A percentile compares a stretch with the other conserved stretches of the same genome.
Evolutionary conservation across 2,113 vertebrate genomes (phyloP).

Genomic region (Brachyhypopomus gauderio): DNA sequence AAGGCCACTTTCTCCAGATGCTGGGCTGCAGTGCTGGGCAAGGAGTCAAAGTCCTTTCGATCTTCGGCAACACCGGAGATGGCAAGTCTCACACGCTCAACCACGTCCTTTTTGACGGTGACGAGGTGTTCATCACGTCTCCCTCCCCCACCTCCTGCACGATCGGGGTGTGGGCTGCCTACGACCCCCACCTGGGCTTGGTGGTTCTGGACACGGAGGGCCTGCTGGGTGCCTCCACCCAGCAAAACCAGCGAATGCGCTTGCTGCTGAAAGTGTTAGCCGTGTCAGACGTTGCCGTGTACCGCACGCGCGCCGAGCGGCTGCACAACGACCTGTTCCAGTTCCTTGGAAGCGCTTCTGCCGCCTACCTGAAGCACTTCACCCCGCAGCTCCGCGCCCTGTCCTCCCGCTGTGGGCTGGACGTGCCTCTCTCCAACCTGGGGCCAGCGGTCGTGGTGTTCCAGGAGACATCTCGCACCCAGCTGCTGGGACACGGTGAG

Average conservation of each 20-base stretch:
- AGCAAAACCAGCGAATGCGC: conserved; percentile 78
- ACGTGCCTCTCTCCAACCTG: conserved; percentile 79
- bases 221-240: conserved; percentile 72
- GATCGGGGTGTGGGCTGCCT: conserved; percentile 81
- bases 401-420: conserved; percentile 77
- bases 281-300: conserved; percentile 78
- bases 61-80: conserved; percentile 85
- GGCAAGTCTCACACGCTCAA: conserved; percentile 85
- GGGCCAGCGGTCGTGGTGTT: conserved; percentile 79
- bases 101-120: conserved; percentile 73
- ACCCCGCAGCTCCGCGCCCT: conserved; percentile 76
- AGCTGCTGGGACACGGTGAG: conserved; percentile 77
- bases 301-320: conserved; percentile 81
- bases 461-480: conserved; percentile 81
- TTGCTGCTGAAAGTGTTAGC: conserved; percentile 81
- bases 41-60: conserved; percentile 79
- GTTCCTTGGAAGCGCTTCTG: conserved; percentile 80
- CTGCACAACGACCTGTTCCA: conserved; percentile 84
- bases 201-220: conserved; percentile 80
- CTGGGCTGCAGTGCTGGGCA: conserved; percentile 67
- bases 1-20: conserved; percentile 67
- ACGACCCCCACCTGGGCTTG: conserved; percentile 68
- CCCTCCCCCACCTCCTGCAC: conserved; percentile 81
- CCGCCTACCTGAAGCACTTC: conserved; percentile 81
- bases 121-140: conserved; percentile 76